Conservation (phyloP, 1,140 invertebrate genomes). For the Drosophila bipectinata region DNA sequence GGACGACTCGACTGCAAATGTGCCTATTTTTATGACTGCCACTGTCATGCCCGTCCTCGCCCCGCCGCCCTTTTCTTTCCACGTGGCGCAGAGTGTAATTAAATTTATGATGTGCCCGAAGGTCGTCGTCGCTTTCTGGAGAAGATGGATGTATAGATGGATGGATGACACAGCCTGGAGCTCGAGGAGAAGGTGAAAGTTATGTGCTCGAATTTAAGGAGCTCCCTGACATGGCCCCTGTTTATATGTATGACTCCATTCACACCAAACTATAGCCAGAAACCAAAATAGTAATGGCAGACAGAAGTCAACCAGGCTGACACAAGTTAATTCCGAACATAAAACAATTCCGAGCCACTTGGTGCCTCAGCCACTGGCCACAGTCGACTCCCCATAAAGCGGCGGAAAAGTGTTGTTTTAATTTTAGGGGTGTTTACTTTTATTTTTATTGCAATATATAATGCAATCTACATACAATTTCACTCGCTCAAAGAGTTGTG, state of each 20-base stretch:
- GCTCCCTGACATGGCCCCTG: background rate
- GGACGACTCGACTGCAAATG: conserved; percentile 52
- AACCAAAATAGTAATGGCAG: conserved; percentile 1
- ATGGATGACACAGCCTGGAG: conserved; percentile 3
- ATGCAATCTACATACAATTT: conserved; percentile 74
- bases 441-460: conserved; percentile 76
- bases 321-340: conserved; percentile 51
- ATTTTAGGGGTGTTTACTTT: conserved; percentile 77
- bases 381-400: conserved; percentile 48
- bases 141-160: conserved; percentile 5
- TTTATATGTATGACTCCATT: conserved; percentile 20
- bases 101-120: conserved; percentile 60
- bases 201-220: conserved; percentile 36
- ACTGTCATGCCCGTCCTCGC: conserved; percentile 16
- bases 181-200: conserved; percentile 43
- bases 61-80: background rate
- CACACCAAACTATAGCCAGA: background rate
- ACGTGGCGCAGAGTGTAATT: conserved; percentile 42
- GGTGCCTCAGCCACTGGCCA: conserved; percentile 7
- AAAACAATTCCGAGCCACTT: conserved; percentile 37
- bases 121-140: conserved; percentile 43
- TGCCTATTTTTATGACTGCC: conserved; percentile 59
- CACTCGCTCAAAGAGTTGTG: conserved; percentile 64
- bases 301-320: conserved; percentile 34
- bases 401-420: conserved; percentile 67